Evolutionary conservation across 64 coral and sea anemone species (phyloP).

Genomic region (Montipora foliosa): DNA sequence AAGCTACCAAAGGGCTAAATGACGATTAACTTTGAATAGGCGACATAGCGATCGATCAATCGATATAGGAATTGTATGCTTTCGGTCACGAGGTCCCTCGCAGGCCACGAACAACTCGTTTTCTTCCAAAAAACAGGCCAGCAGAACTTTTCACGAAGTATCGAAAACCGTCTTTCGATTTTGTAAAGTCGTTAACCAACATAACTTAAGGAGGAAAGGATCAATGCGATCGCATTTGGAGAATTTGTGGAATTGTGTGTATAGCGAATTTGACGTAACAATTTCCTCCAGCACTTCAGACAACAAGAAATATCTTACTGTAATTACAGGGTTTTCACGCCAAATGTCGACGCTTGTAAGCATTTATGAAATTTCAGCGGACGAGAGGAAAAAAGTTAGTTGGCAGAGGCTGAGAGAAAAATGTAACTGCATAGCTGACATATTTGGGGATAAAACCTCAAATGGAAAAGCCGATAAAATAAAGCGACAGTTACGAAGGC

Average conservation of each 20-base stretch:
- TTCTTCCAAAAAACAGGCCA: background rate
- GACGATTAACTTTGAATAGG: slow-evolving; percentile 2
- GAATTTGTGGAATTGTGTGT: slow-evolving; percentile 32
- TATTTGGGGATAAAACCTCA: slow-evolving; percentile 47
- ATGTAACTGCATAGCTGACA: slow-evolving; percentile 38
- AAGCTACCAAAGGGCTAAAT: background rate
- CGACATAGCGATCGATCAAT: slow-evolving; percentile 1
- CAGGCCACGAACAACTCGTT: background rate
- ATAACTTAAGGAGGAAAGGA: background rate
- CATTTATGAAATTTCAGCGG: background rate
- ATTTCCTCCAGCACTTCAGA: slow-evolving; percentile 8
- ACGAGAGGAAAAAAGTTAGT: background rate
- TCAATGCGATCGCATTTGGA: slow-evolving; percentile 10
- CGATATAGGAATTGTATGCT: slow-evolving; percentile 11
- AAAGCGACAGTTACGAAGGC: background rate
- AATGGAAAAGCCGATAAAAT: slow-evolving; percentile 17
- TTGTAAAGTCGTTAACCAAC: background rate
- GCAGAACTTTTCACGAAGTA: background rate
- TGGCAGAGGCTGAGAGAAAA: background rate
- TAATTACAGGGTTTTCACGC: background rate
- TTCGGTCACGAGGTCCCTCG: background rate
- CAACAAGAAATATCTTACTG: background rate
- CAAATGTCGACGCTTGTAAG: background rate
- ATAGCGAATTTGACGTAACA: slow-evolving; percentile 37
- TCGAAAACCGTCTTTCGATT: background rate